Percentiles rank a stretch among this genome's conserved stretches.
Conservation (phyloP, 1,140 invertebrate genomes). For the Caenorhabditis inopinata region DNA sequence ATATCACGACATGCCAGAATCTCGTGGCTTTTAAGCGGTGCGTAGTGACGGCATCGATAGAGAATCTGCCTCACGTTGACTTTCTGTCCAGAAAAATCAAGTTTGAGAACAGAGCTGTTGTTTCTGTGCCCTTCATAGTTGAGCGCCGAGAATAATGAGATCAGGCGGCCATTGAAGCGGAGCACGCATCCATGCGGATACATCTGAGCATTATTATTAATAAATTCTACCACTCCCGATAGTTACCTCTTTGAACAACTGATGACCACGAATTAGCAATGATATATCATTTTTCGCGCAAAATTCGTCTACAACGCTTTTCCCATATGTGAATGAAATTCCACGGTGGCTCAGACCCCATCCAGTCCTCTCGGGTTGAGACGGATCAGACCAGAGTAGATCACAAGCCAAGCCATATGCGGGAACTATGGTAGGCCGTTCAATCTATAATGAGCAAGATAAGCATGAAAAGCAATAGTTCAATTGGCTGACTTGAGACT, state of each 20-base stretch:
- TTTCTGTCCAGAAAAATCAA: background rate
- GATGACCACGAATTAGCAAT: slow-evolving; percentile 46
- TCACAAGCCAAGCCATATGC: slow-evolving; percentile 94
- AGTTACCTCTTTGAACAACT: slow-evolving; percentile 59
- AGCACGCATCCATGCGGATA: slow-evolving; percentile 70
- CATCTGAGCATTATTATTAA: slow-evolving; percentile 11
- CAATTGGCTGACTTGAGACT: no score
- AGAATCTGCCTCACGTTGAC: background rate
- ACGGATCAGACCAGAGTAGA: slow-evolving; percentile 94
- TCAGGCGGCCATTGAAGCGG: slow-evolving; percentile 60
- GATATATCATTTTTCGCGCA: slow-evolving; percentile 46
- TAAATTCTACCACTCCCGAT: background rate
- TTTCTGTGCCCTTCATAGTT: slow-evolving; percentile 49
- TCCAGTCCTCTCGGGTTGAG: background rate
- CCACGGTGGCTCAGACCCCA: slow-evolving; percentile 38
- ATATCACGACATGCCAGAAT: no score
- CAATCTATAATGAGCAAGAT: slow-evolving; percentile 46
- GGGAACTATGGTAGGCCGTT: slow-evolving; percentile 49
- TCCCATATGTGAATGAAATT: slow-evolving; percentile 53
- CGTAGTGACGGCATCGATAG: background rate
- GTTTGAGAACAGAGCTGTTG: slow-evolving; percentile 31
- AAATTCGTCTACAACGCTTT: slow-evolving; percentile 48
- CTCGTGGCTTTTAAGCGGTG: background rate
- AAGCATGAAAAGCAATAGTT: no score
- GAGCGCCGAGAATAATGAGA: slow-evolving; percentile 52